These are phyloP conservation scores for Melieria omissa DNA, from an alignment of 2,888 invertebrate genomes.

Conservation along the genomic window DNA sequence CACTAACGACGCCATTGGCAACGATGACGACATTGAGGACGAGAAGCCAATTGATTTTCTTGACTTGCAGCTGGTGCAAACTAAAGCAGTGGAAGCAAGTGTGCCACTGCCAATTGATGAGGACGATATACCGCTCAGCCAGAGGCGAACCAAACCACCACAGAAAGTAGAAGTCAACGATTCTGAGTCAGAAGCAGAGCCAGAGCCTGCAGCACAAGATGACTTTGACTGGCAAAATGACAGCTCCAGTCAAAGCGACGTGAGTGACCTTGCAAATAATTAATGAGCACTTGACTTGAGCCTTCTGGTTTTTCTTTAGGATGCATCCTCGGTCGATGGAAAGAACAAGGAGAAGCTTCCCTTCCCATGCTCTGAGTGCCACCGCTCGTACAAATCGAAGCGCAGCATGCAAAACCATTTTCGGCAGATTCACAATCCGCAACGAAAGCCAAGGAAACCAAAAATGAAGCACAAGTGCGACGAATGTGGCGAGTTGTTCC, in stretches of 20 bases:
- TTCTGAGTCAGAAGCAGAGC: neutral
- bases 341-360: constrained; percentile 42
- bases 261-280: constrained; percentile 27
- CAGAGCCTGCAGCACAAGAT: constrained; percentile 20
- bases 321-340: too few species aligned
- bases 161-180: too few species aligned
- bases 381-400: constrained; percentile 54
- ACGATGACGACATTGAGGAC: constrained; percentile 20
- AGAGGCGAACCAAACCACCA: too few species aligned
- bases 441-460: constrained; percentile 25
- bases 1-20: neutral
- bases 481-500: constrained; percentile 55
- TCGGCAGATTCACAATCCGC: constrained; percentile 46
- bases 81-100: neutral
- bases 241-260: constrained; percentile 1
- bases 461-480: constrained; percentile 50
- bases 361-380: constrained; percentile 54
- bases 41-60: constrained; percentile 39
- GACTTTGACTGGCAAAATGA: constrained; percentile 25
- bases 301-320: too few species aligned
- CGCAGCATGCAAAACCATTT: constrained; percentile 55
- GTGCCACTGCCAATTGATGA: neutral
- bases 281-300: too few species aligned
- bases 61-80: constrained; percentile 20
- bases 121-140: too few species aligned